phyloP scores from a whole-genome alignment of 2,797 vertebrate species.

The Thripadectes ignobilis region DNA sequence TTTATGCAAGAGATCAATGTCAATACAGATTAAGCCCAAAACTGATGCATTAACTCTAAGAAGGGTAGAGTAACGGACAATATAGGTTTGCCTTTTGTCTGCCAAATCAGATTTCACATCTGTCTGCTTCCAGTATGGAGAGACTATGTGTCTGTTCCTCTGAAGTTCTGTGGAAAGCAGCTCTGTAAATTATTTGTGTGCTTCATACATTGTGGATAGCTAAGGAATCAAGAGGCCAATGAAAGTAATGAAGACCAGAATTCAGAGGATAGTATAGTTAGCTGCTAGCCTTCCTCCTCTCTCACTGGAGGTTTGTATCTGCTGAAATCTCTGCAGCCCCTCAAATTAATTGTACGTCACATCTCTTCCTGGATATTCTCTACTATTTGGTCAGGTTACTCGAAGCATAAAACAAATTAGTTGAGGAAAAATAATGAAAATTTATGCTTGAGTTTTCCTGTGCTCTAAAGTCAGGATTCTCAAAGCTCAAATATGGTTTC shows the following conservation, averaged over 20 bases:
- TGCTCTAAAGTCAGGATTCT: background rate
- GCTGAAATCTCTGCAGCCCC: background rate
- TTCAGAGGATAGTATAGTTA: background rate
- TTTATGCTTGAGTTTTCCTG: background rate
- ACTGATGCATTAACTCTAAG: background rate
- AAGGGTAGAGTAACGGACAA: background rate
- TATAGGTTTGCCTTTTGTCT: background rate
- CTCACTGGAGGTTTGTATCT: background rate
- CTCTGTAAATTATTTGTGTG: constrained; percentile 10
- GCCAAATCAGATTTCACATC: background rate
- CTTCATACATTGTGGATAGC: background rate
- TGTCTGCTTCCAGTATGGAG: background rate
- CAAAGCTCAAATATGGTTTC: background rate
- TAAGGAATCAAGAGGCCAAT: constrained; percentile 19
- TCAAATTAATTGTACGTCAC: background rate
- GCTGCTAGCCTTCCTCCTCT: background rate
- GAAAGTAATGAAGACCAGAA: background rate
- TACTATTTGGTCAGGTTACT: background rate
- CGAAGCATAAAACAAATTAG: background rate
- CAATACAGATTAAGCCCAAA: background rate
- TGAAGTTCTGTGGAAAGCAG: constrained; percentile 44
- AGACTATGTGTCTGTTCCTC: background rate
- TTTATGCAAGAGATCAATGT: background rate
- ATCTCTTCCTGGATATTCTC: background rate
- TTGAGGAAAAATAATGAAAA: background rate